phyloP scores from a whole-genome alignment of 2,797 vertebrate species.

The Phrynocephalus guinanensis region DNA sequence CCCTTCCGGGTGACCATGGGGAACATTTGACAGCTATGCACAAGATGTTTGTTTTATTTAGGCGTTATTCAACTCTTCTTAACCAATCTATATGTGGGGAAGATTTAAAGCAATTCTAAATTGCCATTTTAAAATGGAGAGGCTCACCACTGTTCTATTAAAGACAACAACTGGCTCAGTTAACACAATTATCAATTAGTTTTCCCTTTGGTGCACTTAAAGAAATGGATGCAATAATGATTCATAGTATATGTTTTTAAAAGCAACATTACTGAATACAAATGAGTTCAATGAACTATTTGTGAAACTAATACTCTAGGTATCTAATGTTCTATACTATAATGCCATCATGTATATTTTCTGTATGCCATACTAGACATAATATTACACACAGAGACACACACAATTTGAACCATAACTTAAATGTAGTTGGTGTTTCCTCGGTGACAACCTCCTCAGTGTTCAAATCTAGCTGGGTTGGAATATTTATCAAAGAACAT shows the following conservation, averaged over 20 bases:
- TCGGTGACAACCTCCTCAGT: conserved; percentile 53
- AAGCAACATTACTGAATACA: not conserved
- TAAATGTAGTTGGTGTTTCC: conserved; percentile 36
- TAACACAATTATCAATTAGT: not conserved
- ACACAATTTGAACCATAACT: not conserved
- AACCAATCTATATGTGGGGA: not conserved
- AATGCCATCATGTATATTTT: not conserved
- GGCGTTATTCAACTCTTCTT: not conserved
- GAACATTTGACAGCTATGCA: too few relatives aligned
- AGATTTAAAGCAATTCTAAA: not conserved
- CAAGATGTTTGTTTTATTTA: not conserved
- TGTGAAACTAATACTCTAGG: not conserved
- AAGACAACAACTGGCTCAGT: not conserved
- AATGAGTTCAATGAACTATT: not conserved
- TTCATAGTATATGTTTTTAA: not conserved
- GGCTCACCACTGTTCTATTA: not conserved
- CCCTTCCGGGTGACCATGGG: too few relatives aligned
- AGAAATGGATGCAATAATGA: not conserved
- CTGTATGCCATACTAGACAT: not conserved
- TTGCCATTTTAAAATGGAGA: too few relatives aligned
- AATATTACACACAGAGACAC: not conserved
- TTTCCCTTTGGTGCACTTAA: not conserved
- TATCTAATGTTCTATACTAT: not conserved
- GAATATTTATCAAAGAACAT: conserved; percentile 55
- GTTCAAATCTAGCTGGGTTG: conserved; percentile 51